Percentiles rank a stretch among this genome's conserved stretches.
phyloP scores from a whole-genome alignment of 2,888 invertebrate genomes.

The Hemicrepidius hirtus region DNA sequence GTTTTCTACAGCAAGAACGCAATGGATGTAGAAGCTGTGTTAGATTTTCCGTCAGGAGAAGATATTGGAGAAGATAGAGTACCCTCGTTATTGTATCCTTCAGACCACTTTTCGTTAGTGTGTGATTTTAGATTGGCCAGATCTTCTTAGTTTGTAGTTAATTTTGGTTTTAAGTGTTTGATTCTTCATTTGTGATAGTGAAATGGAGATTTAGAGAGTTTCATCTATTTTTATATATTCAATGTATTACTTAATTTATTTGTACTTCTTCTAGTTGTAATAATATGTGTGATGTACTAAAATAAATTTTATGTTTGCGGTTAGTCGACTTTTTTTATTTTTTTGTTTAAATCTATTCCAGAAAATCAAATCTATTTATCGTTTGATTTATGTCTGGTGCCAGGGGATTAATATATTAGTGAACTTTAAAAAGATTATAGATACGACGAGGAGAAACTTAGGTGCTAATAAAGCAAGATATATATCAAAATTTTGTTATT shows the following conservation, averaged over 20 bases:
- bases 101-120: slow-evolving; percentile 85
- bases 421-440: no score
- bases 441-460: no score
- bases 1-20: slow-evolving; percentile 78
- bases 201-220: slow-evolving; percentile 25
- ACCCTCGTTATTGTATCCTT: slow-evolving; percentile 82
- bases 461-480: no score
- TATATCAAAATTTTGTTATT: no score
- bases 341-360: no score
- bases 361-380: no score
- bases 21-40: slow-evolving; percentile 75
- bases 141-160: slow-evolving; percentile 21
- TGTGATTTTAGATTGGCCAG: slow-evolving; percentile 74
- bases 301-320: slow-evolving; percentile 12
- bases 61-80: slow-evolving; percentile 81
- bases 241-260: slow-evolving; percentile 42
- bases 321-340: not conserved
- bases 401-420: no score
- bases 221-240: slow-evolving; percentile 35
- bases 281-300: slow-evolving; percentile 33
- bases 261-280: slow-evolving; percentile 29
- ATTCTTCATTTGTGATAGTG: slow-evolving; percentile 25
- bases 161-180: slow-evolving; percentile 2
- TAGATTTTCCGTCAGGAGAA: slow-evolving; percentile 78
- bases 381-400: no score